Evolutionary conservation across 2,888 invertebrate species (phyloP), one percentile per base, ranked within the genome.

Genomic region (Diplolepis rosae): DNA sequence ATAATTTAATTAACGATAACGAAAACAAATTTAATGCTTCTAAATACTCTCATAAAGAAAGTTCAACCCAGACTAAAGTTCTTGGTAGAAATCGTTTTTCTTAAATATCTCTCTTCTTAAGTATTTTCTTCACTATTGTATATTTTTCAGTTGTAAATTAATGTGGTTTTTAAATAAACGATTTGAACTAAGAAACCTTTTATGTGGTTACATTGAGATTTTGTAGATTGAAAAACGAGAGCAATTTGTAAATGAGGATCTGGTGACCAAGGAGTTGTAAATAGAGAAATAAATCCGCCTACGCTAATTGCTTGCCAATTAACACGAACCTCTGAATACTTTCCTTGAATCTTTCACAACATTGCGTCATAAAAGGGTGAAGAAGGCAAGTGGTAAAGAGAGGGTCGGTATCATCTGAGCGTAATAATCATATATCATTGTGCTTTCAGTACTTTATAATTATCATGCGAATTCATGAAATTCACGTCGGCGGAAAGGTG

Each of bases 401-500:
- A 66, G 61, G 51, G 52, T 45, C 75, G 77, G 80, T 77, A 79
- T 82, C 78, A 80, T 77, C 79, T 76, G 75, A 79, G 80, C 76
- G 83, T 82, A 79, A 82, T 82, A 82, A 82, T 80, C 77, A 80
- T 82, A 82, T 75, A 74, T 82, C 80, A 80, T 79, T 77, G 71
- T 76, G 68, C 68, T 73, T 65, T 70, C 75, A 52, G 77, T 72
- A 74, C 72, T 66, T 76, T 76, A 79, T 83, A 84, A 87, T 85
- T 85, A 83, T 82, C 82, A 81, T 82, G 83, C 81, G 80, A 85
- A 83, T 85, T 84, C 82, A 81, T 77, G 78, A 81, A 82, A 82
- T 82, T 82, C 76, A 78, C 72, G 78, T 76, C 75, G 77, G 72
- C 69, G 65, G 66, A 68, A 66, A 69, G 71, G 67, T 72, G 72